A percentile compares a stretch with the other conserved stretches of the same genome.
These are phyloP conservation scores for Lagria hirta DNA, from an alignment of 2,888 invertebrate species.

Conservation along the genomic window DNA sequence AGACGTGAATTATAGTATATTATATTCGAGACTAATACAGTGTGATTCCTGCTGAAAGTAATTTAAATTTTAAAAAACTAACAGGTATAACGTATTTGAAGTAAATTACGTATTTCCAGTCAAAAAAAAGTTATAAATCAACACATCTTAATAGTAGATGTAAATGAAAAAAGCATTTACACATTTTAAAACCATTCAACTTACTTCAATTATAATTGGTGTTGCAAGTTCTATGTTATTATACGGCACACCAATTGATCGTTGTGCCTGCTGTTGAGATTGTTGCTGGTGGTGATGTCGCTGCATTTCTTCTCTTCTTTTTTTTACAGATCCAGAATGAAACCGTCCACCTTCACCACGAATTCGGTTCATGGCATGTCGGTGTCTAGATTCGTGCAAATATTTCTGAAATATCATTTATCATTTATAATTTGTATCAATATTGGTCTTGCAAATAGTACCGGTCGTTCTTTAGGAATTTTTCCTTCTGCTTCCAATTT, in stretches of 20 bases:
- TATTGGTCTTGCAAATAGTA: conserved; percentile 48
- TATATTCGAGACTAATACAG: conserved; percentile 4
- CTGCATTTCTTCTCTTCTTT: conserved; percentile 40
- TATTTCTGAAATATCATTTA: conserved; percentile 76
- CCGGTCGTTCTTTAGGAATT: conserved; percentile 94
- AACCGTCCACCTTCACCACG: conserved; percentile 97
- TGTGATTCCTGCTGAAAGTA: background rate
- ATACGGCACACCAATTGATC: conserved; percentile 48
- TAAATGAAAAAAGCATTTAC: no score
- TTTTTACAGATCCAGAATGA: conserved; percentile 68
- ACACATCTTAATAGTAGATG: no score
- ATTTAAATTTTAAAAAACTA: background rate
- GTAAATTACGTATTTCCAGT: background rate
- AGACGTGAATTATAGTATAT: no score
- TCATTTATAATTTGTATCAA: conserved; percentile 3
- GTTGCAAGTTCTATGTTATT: conserved; percentile 46
- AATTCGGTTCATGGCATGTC: conserved; percentile 96
- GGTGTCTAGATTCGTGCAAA: conserved; percentile 94
- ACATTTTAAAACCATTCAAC: no score
- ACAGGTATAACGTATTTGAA: no score
- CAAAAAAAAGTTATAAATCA: no score
- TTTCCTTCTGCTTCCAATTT: conserved; percentile 93
- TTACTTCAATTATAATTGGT: conserved; percentile 52
- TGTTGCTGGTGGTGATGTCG: conserved; percentile 42
- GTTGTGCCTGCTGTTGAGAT: conserved; percentile 44